A percentile compares a stretch with the other conserved stretches of the same genome.
Evolutionary conservation across 2,888 invertebrate genomes (phyloP).

Genomic region (Meghimatium bilineatum): DNA sequence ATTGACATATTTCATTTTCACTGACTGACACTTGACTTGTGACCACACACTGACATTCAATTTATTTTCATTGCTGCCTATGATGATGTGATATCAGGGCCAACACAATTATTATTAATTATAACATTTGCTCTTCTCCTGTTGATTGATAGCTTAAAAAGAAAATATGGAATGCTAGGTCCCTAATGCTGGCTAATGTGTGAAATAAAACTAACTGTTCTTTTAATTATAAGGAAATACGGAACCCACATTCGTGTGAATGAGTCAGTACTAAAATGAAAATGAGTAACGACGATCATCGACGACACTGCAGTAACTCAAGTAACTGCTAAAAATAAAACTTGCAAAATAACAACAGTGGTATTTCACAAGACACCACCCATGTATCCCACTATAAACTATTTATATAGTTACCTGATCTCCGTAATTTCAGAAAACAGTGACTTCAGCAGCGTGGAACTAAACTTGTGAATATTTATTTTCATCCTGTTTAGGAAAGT

Average conservation of each 20-base stretch:
- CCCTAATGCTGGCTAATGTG: too few relatives aligned
- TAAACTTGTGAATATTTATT: slow-evolving; percentile 20
- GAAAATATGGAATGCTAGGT: too few relatives aligned
- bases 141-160: too few relatives aligned
- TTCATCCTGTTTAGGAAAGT: slow-evolving; percentile 31
- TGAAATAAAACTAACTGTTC: too few relatives aligned
- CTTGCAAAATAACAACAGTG: neutral
- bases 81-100: too few relatives aligned
- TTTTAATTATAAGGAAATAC: neutral
- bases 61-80: too few relatives aligned
- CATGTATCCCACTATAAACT: neutral
- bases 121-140: too few relatives aligned
- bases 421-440: neutral
- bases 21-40: too few relatives aligned
- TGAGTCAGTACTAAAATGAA: neutral
- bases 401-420: neutral
- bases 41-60: too few relatives aligned
- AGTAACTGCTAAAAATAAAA: neutral
- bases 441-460: neutral
- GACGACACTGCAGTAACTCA: too few relatives aligned
- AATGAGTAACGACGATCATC: neutral
- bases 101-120: too few relatives aligned
- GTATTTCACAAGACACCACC: neutral
- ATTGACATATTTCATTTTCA: too few relatives aligned
- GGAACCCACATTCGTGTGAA: neutral